Base-by-base conservation (phyloP, 2,888 invertebrate species). In the Yponomeuta malinellus region DNA sequence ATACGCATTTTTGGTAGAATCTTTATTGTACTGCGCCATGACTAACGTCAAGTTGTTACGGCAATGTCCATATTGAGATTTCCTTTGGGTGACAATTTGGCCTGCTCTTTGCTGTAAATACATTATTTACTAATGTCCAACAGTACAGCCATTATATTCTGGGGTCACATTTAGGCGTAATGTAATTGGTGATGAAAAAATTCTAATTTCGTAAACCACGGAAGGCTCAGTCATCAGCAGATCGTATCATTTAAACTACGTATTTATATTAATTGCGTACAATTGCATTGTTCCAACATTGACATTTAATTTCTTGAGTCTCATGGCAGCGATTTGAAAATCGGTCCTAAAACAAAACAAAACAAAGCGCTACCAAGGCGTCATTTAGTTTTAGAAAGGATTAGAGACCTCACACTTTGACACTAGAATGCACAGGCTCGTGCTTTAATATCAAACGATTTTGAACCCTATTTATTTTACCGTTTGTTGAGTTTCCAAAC, bases 171-270 rank as follows among this genome's bases (percentile, higher is more conserved):
- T 87, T 83, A 79, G 79, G 76, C 77, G 79, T 85, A 83, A 75
- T 78, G 78, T 80, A 83, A 83, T 87, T 88, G 82, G 84, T 84
- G 87, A 86, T 83, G 85, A 88, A 90, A 88, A 88, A 87, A 85
- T 78, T 80, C 52, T 84, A 83, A 86, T 88, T 84, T 83, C 79
- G 78, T 80, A 82, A 81, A 86, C 85, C 89, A 88, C 89, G 87
- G 84, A 84, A 85, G 81, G 79, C 78, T 77, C 80, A 76, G 75
- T 79, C 79, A 77, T 73, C 75, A 75, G 76, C 77, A 82, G 86
- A 90, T 89, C 80, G 82, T 88, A 88, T 90, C 87, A 81, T 85
- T 83, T 88, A 85, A 86, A 87, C 84, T 82, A 80, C 81, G 80
- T 86, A 63, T 85, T 85, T 83, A 84, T 81, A 83, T 84, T 86